These are phyloP conservation scores for Prionailurus viverrinus DNA, from an alignment of 2,113 vertebrate species.

Conservation along the genomic window DNA sequence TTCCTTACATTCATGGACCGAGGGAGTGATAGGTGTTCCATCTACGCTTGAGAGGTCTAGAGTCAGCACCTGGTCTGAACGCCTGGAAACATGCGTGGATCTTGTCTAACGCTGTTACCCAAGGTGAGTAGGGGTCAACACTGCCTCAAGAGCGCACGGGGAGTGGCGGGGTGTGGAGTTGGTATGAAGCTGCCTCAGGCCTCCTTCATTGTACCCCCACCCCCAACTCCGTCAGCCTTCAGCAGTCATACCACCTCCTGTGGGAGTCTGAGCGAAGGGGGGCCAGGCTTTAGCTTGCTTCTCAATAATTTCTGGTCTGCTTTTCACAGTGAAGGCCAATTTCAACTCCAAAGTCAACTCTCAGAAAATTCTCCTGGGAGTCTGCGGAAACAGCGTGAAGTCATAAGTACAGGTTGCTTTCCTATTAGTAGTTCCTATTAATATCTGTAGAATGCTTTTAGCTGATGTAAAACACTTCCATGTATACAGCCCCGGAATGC, in stretches of 20 bases:
- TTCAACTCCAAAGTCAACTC: background rate
- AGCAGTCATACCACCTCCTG: background rate
- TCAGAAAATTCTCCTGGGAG: background rate
- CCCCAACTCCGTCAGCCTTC: background rate
- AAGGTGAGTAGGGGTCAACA: too few relatives aligned
- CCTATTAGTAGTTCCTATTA: background rate
- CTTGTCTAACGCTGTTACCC: background rate
- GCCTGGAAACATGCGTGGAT: background rate
- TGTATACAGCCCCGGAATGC: background rate
- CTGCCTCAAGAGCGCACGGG: background rate
- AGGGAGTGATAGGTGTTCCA: background rate
- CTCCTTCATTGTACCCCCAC: background rate
- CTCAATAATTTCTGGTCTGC: background rate
- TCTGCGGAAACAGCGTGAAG: background rate
- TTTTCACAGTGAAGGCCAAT: conserved; percentile 45
- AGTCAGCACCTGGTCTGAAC: background rate
- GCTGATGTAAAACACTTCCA: background rate
- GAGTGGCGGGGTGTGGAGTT: background rate
- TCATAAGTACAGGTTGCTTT: background rate
- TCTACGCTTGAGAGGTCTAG: background rate
- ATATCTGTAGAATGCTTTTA: background rate
- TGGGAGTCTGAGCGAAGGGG: background rate
- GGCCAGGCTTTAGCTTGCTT: background rate
- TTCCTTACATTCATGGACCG: background rate
- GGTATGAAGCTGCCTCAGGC: background rate